Base-by-base conservation (phyloP, 2,113 vertebrate species). In the Trogon melanurus region DNA sequence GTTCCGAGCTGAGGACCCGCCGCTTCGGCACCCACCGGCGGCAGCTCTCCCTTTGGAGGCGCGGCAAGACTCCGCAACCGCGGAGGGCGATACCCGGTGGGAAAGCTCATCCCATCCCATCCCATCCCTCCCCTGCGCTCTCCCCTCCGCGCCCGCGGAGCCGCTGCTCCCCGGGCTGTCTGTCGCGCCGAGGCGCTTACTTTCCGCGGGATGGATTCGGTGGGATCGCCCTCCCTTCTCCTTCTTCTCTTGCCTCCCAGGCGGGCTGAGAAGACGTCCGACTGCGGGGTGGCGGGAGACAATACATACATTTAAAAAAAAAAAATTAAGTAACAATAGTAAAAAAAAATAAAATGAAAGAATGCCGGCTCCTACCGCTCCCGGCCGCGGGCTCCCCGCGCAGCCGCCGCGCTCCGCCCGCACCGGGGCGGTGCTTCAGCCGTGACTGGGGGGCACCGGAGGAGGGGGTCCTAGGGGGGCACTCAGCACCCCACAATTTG, bases 401-500 rank as follows among this genome's bases (percentile, higher is more conserved):
- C 41, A 14, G 44, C 70, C 30, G 17, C 57, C 23, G 22, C 73
- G 25, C 84, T 58, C 78, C 73, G 29, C 82, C 95, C 64, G 58
- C 13, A 7, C 11, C 27, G 65, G 78, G 89, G 89, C 83, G 74
- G 74, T 32, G 38, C 87, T 23, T n/a, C 58, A 6, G 50, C 47
- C 9, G 8, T 60, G 13, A 3, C 69, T 6, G 47, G 14, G 29
- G 21, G 7, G 23, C 15, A 23, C 2, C 14, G 13, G 45, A 3
- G 30, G 34, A 15, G 18, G 23, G 51, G 32, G 26, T 3, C 4
- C 4, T 2, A 11, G 0, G 47, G 26, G 25, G 9, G 1, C 12
- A 12, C 12, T 7, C 6, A 7, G 30, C 3, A 1, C 25, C 15
- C n/a, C 19, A 2, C 6, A 1, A 2, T 27, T 16, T 5, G 30